Base-by-base conservation (phyloP, 2,113 vertebrate species). In the Macheiramphus alcinus region DNA sequence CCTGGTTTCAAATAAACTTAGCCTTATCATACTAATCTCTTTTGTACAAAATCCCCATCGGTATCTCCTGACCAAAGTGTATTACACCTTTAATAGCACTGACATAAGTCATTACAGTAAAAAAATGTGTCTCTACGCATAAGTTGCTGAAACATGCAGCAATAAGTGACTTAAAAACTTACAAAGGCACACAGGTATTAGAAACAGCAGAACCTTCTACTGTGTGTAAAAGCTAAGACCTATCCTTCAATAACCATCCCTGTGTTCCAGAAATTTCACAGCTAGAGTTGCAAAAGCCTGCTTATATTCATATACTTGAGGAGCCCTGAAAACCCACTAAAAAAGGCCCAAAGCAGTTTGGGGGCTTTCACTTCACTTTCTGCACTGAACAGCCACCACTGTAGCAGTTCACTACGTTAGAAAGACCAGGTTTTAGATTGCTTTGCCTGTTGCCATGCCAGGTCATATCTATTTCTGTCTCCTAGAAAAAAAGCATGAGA, bases 61-160 rank as follows among this genome's bases (percentile, higher is more conserved):
- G 47, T 90, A 76, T 90, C 71, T 65, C 48, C 21, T 80, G 53
- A 90, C 74, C 38, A 29, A 83, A 79, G 22, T 5, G 4, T 19
- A 87, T 70, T 45, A 55, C 13, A 63, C n/a, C 31, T 75, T 67
- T 61, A 59, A 56, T n/a, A 75, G 47, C 19, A 61, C 10, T 53
- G 32, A 43, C 1, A 3, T 12, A 84, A 74, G 11, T 29, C n/a
- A 80, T 0, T 48, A 50, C 20, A 67, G 23, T 36, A 45, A 87
- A 75, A 81, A 59, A 32, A n/a, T 0, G 3, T 3, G 2, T 73
- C 29, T 65, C 43, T 47, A 32, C 0, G 0, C 86, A 2, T n/a
- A 61, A 72, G 43, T 14, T 67, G 43, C 45, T 78, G 68, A 93
- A 91, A 76, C 9, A 15, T 45, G 27, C 21, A 78, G 59, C 9